These are phyloP conservation scores for Cotesia vestalis DNA, from an alignment of 1,140 invertebrate genomes.

Conservation along the genomic window DNA sequence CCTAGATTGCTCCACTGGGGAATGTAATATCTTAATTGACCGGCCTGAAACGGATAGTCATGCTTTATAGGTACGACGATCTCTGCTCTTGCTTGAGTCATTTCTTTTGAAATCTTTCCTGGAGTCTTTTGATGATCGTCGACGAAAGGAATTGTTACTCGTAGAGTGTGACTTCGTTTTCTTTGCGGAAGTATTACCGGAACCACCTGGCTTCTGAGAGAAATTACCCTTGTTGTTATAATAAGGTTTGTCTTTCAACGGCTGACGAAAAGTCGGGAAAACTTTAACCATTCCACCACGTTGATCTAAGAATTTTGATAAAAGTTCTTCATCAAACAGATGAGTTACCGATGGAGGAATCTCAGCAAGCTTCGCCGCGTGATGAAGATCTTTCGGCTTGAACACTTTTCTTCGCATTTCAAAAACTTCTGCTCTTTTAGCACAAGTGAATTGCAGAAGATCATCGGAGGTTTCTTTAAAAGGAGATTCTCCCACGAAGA, in stretches of 20 bases:
- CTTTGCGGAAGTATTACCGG: background rate
- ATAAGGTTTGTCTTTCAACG: constrained; percentile 8
- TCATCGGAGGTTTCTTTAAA: background rate
- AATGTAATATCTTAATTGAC: background rate
- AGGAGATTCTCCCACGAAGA: constrained; percentile 1
- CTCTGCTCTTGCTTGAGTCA: background rate
- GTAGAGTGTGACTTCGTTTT: background rate
- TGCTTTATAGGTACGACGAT: background rate
- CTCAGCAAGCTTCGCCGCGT: background rate
- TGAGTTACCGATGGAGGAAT: constrained; percentile 15
- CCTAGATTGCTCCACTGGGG: background rate
- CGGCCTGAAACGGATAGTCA: background rate
- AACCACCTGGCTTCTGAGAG: background rate
- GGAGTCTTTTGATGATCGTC: background rate
- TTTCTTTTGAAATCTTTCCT: background rate
- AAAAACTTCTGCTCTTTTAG: too few relatives aligned
- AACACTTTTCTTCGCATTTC: too few relatives aligned
- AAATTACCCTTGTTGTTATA: background rate
- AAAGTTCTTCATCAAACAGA: constrained; percentile 17
- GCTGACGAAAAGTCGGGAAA: constrained; percentile 15
- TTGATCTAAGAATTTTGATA: constrained; percentile 23
- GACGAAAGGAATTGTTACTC: background rate
- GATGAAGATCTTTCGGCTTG: too few relatives aligned
- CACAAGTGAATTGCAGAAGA: too few relatives aligned
- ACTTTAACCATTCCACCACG: constrained; percentile 32